Base-by-base conservation (phyloP, 2,797 vertebrate species). In the Muscicapa striata region DNA sequence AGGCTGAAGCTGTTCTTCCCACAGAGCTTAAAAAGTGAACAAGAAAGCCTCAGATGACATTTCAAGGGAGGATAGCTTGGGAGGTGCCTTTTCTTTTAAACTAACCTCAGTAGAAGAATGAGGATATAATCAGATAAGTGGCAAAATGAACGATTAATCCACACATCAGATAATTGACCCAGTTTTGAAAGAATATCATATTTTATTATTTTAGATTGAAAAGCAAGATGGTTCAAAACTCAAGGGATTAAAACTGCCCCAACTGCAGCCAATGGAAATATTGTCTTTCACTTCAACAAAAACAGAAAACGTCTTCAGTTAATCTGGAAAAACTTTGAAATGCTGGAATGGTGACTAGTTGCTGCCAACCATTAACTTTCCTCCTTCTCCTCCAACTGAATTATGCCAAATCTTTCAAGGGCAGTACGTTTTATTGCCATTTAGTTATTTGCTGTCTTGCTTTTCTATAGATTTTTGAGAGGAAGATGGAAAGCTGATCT, bases 181-280 rank as follows among this genome's bases (percentile, higher is more conserved):
- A 45, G 43, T 80, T 95, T 67, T 91, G 32, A 92, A 94, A 95
- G 36, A 92, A 54, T 77, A 72, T 14, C 0, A 0, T 68, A 48
- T 13, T 64, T 91, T 32, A 80, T 91, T 92, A 62, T 77, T 95
- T 89, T 64, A 87, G 43, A 70, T 66, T 89, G n/a, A 84, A 87
- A 88, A 94, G 32, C 30, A 75, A 12, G 36, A 74, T 19, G 23
- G n/a, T 91, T 94, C 52, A 62, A 84, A 93, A 83, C 7, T 41
- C 43, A 59, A 46, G 29, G 40, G 49, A 92, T 78, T 91, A 84
- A 84, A 91, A 78, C 29, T 69, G 36, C 21, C 78, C n/a, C 32
- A 63, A 14, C 41, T 73, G 43, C 55, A 84, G 92, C 87, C 90
- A 95, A 83, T 52, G 23, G 43, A 91, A 91, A 92, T 87, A 92